A percentile compares a stretch with the other conserved stretches of the same genome.
Conservation (phyloP, 1,140 invertebrate species). For the Hylaeus anthracinus region DNA sequence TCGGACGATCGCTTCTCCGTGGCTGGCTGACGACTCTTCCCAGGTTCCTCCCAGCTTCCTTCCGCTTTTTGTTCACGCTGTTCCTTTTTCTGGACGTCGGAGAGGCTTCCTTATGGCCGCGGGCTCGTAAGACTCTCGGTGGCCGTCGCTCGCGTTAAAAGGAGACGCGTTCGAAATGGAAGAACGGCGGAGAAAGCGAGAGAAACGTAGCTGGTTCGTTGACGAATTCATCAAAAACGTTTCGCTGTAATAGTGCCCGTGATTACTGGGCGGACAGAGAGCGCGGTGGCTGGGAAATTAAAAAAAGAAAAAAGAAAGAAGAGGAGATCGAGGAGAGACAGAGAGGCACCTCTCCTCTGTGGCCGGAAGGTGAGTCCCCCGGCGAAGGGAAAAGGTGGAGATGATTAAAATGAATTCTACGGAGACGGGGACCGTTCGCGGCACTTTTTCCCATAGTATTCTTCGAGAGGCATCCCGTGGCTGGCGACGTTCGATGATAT, state of each 20-base stretch:
- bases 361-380: conserved; percentile 50
- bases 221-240: conserved; percentile 78
- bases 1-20: conserved; percentile 21
- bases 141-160: conserved; percentile 39
- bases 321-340: background rate
- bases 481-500: conserved; percentile 49
- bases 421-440: conserved; percentile 39
- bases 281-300: conserved; percentile 34
- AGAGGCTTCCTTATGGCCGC: conserved; percentile 47
- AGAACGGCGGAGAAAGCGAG: conserved; percentile 4
- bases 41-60: conserved; percentile 38
- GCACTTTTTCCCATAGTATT: conserved; percentile 38
- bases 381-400: conserved; percentile 41
- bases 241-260: conserved; percentile 72
- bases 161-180: conserved; percentile 34
- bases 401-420: conserved; percentile 61
- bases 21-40: conserved; percentile 3
- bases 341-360: conserved; percentile 27
- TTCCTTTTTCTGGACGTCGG: conserved; percentile 48
- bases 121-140: conserved; percentile 67
- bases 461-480: conserved; percentile 13
- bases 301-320: conserved; percentile 36
- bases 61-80: conserved; percentile 67
- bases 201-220: conserved; percentile 56
- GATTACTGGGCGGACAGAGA: conserved; percentile 65